Evolutionary conservation across 2,888 invertebrate genomes (phyloP).

Genomic region (Crossocerus cetratus): DNA sequence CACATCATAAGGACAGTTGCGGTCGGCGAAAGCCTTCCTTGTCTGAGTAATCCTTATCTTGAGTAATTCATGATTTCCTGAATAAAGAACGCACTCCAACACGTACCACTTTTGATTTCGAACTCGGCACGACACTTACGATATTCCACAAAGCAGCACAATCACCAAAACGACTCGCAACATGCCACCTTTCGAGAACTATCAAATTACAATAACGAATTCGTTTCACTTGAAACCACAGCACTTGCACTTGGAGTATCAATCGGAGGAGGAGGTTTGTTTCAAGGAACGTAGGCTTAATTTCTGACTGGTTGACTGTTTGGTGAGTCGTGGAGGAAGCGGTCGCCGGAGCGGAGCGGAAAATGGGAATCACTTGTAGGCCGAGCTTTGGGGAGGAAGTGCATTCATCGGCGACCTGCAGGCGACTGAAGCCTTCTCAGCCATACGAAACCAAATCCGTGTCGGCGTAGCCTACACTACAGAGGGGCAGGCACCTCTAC

Average conservation of each 20-base stretch:
- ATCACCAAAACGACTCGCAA: too few relatives aligned
- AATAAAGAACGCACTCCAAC: too few relatives aligned
- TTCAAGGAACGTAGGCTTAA: neutral
- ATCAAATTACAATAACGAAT: neutral
- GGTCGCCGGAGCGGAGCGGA: neutral
- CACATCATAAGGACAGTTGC: constrained; percentile 53
- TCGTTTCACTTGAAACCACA: neutral
- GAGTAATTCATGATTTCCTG: constrained; percentile 11
- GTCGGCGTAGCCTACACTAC: constrained; percentile 5
- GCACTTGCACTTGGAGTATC: neutral
- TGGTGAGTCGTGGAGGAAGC: neutral
- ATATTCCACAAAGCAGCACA: too few relatives aligned
- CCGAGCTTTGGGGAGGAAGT: constrained; percentile 53
- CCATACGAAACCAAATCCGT: constrained; percentile 28
- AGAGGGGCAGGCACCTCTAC: neutral
- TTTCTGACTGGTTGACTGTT: neutral
- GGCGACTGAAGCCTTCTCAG: constrained; percentile 61
- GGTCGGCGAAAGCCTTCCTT: constrained; percentile 20
- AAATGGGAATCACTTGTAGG: constrained; percentile 36
- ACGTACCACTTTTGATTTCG: too few relatives aligned
- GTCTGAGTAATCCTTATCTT: constrained; percentile 32
- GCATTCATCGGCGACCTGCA: constrained; percentile 59
- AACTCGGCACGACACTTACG: neutral
- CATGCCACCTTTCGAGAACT: too few relatives aligned
- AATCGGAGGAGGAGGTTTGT: neutral